Base-by-base conservation (phyloP, 2,113 vertebrate species). In the Cyanocitta stelleri region DNA sequence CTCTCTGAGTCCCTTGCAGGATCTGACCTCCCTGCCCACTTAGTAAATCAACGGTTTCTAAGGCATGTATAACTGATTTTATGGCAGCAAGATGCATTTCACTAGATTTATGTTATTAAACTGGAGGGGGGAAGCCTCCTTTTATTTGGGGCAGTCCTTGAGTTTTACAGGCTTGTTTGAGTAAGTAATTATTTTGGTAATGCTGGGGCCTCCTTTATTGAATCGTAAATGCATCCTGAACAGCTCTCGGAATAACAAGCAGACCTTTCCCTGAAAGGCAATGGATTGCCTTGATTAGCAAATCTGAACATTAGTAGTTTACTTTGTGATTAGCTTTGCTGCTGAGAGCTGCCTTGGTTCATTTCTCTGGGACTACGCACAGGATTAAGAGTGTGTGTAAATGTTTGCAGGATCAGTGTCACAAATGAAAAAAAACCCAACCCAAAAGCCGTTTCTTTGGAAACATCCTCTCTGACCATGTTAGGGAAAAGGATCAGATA, bases 401-500 rank as follows among this genome's bases (percentile, higher is more conserved):
- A 89, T 62, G 86, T 95, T 96, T 95, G 88, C 79, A 94, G 92
- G 90, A 92, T 71, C 89, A 79, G 91, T 90, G 85, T 89, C 96
- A 87, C 75, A 90, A 81, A 95, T 16, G 24, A 32, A 44, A 49
- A 59, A 8, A 43, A 54, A 5, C 1, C 3, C 19, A 88, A 59
- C 46, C 69, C 64, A 23, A 91, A 93, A 94, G 49, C 84, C 7
- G 0, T 91, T 85, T 74, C 94, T 97, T 95, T 96, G 97, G 97
- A 97, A 98, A 90, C 85, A 97, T 97, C 94, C 96, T 98, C 95
- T 85, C 90, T 96, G 97, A 96, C 95, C 95, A 98, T 88, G 86
- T 93, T 97, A 96, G 98, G 97, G 93, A 97, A 97, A 97, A 97
- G 91, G 96, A 98, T 98, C 98, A 98, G 97, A 98, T 98, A 98